Evolutionary conservation across 2,888 invertebrate species (phyloP).

Genomic region (Lasioglossum calceatum): DNA sequence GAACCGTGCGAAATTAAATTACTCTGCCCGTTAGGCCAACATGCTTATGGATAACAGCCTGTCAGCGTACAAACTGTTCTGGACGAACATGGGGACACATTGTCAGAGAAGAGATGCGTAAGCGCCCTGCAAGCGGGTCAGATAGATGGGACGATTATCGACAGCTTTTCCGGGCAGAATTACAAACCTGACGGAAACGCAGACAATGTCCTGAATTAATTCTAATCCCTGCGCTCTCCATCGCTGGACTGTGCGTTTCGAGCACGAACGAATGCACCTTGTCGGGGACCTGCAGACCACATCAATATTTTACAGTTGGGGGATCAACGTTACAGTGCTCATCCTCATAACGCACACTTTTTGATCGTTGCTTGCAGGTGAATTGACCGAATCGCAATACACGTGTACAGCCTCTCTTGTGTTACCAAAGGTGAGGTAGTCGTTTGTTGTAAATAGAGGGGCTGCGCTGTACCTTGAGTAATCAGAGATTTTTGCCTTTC

Average conservation of each 20-base stretch:
- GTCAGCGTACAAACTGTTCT: conserved; percentile 58
- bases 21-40: conserved; percentile 53
- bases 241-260: neutral
- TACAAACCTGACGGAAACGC: conserved; percentile 27
- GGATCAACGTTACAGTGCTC: neutral
- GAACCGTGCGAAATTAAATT: conserved; percentile 63
- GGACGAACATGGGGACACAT: conserved; percentile 46
- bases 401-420: no score
- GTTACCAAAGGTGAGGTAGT: no score
- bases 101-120: conserved; percentile 50
- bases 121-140: conserved; percentile 38
- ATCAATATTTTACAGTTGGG: neutral
- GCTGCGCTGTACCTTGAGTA: no score
- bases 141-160: conserved; percentile 54
- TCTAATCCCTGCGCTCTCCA: conserved; percentile 20
- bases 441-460: no score
- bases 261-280: neutral
- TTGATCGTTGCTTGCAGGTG: no score
- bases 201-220: conserved; percentile 40
- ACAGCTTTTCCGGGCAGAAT: conserved; percentile 43
- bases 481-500: no score
- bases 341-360: neutral
- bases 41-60: conserved; percentile 68
- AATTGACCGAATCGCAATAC: no score
- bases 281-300: neutral